Conservation (phyloP, 2,113 vertebrate species). For the Todiramphus chloris region DNA sequence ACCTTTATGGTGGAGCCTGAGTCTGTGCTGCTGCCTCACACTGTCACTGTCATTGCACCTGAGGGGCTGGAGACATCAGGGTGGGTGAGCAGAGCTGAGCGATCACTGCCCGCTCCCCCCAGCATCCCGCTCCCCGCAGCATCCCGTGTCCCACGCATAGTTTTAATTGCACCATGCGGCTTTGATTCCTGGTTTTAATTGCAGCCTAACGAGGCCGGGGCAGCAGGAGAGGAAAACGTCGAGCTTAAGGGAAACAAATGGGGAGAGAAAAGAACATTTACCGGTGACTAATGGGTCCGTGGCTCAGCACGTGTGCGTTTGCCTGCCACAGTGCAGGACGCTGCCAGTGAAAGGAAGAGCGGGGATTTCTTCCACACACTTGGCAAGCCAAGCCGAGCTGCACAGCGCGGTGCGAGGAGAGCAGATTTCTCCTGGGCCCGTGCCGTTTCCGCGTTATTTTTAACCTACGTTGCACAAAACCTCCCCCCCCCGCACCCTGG, state of each 20-base stretch:
- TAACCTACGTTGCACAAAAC: not conserved
- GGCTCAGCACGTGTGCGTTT: not conserved
- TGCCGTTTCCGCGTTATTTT: not conserved
- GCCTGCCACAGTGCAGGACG: not conserved
- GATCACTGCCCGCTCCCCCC: not conserved
- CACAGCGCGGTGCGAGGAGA: rapidly evolving
- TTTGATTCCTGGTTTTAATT: constrained; percentile 50
- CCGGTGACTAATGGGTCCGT: constrained; percentile 6
- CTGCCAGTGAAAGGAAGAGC: not conserved
- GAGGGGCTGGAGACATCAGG: rapidly evolving
- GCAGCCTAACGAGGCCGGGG: constrained; percentile 38
- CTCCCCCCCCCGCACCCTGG: not conserved
- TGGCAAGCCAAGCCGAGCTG: not conserved
- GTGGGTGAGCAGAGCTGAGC: not conserved
- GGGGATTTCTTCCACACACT: constrained; percentile 32
- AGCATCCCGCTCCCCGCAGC: not conserved
- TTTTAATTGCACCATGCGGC: not conserved
- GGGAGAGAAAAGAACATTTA: constrained; percentile 48
- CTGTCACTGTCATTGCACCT: rapidly evolving
- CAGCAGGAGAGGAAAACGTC: constrained; percentile 49
- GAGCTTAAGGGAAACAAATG: constrained; percentile 21
- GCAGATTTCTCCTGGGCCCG: not conserved
- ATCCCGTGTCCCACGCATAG: not conserved
- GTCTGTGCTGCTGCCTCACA: rapidly evolving
- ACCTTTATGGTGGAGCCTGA: rapidly evolving